Conservation (phyloP, 2,888 invertebrate genomes). For the Endomychus coccineus region DNA sequence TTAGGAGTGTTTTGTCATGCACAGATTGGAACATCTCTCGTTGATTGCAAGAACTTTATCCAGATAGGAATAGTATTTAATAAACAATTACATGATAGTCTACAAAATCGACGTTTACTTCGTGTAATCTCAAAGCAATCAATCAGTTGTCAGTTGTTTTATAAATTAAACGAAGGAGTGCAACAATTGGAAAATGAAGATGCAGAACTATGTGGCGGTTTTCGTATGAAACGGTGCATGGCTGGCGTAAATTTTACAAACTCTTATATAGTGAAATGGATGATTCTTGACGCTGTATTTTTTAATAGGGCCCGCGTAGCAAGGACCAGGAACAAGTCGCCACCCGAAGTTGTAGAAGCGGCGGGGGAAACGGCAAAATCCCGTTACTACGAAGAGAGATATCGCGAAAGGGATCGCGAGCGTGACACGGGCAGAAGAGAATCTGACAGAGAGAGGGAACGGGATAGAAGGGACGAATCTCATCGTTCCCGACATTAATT, state of each 20-base stretch:
- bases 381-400: constrained; percentile 82
- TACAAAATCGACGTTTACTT: too few species aligned
- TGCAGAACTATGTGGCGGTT: background rate
- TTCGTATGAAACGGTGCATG: background rate
- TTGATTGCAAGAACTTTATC: too few species aligned
- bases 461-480: constrained; percentile 61
- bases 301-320: constrained; percentile 18
- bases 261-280: background rate
- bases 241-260: background rate
- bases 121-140: too few species aligned
- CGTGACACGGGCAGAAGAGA: constrained; percentile 44
- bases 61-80: too few species aligned
- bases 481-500: constrained; percentile 62
- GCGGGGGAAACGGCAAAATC: constrained; percentile 48
- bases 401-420: constrained; percentile 55
- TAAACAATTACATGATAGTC: too few species aligned
- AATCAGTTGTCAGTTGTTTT: too few species aligned
- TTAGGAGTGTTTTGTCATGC: too few species aligned
- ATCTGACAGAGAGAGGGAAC: constrained; percentile 57
- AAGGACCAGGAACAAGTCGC: constrained; percentile 55
- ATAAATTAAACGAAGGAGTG: too few species aligned
- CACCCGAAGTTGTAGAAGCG: constrained; percentile 48
- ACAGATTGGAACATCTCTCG: too few species aligned
- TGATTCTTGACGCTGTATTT: too few species aligned
- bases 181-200: too few species aligned